A percentile compares a stretch with the other conserved stretches of the same genome.
These are phyloP conservation scores for Otolemur garnettii DNA, from an alignment of 2,113 vertebrate species.

Conservation along the genomic window DNA sequence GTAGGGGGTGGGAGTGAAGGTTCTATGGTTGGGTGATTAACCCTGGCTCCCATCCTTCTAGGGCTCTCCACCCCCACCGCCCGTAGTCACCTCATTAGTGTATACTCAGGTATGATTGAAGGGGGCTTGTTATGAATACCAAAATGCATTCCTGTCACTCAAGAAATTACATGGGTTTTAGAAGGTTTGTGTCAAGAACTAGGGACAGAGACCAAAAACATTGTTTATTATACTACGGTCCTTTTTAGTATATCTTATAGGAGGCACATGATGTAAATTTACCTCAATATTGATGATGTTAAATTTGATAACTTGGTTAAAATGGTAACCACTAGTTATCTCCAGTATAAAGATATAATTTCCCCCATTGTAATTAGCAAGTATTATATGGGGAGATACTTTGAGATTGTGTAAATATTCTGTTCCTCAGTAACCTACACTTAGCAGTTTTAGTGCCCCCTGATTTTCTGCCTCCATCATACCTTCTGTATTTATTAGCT, in stretches of 20 bases:
- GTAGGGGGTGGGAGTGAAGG: not conserved
- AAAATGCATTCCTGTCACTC: not conserved
- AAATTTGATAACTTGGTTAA: not conserved
- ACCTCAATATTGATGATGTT: not conserved
- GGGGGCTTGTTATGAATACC: not conserved
- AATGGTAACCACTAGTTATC: not conserved
- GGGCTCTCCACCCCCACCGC: not conserved
- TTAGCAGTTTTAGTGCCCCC: not conserved
- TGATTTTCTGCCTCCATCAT: not conserved
- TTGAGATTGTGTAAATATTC: not conserved
- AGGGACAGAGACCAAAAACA: not conserved
- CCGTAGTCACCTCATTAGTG: not conserved
- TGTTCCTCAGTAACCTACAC: not conserved
- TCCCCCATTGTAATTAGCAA: not conserved
- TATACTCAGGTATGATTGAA: not conserved
- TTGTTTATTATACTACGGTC: not conserved
- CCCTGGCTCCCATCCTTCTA: not conserved
- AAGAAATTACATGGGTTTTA: not conserved
- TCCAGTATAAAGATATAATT: not conserved
- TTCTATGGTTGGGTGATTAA: not conserved
- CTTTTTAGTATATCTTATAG: not conserved
- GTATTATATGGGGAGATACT: not conserved
- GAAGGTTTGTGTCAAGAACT: not conserved
- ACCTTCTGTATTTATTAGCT: not conserved
- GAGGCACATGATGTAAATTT: no score